Evolutionary conservation across 2,888 invertebrate species (phyloP).

Genomic region (Eupithecia pulchellata): DNA sequence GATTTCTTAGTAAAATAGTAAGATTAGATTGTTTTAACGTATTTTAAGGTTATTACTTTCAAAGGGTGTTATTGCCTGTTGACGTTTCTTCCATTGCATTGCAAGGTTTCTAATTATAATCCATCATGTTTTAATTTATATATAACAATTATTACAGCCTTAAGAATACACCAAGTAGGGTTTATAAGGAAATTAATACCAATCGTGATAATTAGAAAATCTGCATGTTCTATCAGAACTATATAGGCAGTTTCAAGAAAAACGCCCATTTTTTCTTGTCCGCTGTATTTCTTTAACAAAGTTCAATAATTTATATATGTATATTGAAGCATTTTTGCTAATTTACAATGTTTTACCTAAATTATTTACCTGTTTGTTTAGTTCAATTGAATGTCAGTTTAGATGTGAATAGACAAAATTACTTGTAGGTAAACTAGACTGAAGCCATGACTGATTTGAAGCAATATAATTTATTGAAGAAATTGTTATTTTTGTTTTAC

Average conservation of each 20-base stretch:
- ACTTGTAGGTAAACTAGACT: conserved; percentile 71
- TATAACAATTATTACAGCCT: conserved; percentile 43
- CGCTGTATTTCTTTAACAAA: not conserved
- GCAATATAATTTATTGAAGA: conserved; percentile 83
- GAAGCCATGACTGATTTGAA: conserved; percentile 82
- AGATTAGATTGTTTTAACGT: conserved; percentile 19
- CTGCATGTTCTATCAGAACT: conserved; percentile 10
- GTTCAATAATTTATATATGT: not conserved
- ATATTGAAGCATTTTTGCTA: conserved; percentile 15
- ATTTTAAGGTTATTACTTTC: conserved; percentile 6
- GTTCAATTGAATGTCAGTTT: conserved; percentile 55
- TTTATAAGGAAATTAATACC: conserved; percentile 39
- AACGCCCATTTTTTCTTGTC: not conserved
- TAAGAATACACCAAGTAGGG: conserved; percentile 66
- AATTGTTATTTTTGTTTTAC: conserved; percentile 54
- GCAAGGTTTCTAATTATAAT: not conserved
- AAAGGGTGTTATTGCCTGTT: conserved; percentile 30
- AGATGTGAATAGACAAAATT: conserved; percentile 46
- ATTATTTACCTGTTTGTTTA: conserved; percentile 52
- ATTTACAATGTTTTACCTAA: too few relatives aligned
- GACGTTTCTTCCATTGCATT: conserved; percentile 18
- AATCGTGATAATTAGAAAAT: conserved; percentile 29
- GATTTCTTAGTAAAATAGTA: conserved; percentile 20
- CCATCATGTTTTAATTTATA: conserved; percentile 3
- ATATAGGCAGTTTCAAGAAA: not conserved